Conservation (phyloP, 2,888 invertebrate species). For the Nephrotoma appendiculata region DNA sequence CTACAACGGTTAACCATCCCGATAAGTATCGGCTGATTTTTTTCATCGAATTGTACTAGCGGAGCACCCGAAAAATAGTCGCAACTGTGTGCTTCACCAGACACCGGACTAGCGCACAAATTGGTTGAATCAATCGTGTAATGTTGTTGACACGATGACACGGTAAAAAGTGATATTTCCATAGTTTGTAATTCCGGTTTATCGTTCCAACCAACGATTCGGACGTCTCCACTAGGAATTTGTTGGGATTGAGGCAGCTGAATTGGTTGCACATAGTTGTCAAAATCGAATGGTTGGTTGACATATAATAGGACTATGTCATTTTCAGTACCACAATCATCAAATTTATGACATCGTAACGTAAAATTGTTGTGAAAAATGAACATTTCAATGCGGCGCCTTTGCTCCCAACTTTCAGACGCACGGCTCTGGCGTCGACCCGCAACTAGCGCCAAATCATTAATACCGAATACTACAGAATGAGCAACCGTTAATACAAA, state of each 20-base stretch:
- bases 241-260: constrained; percentile 23
- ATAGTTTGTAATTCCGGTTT: background rate
- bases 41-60: constrained; percentile 19
- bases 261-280: constrained; percentile 24
- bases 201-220: constrained; percentile 34
- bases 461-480: constrained; percentile 20
- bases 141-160: background rate
- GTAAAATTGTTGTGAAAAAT: constrained; percentile 18
- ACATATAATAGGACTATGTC: constrained; percentile 39
- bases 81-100: constrained; percentile 33
- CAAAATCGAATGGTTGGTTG: constrained; percentile 20
- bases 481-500: constrained; percentile 33
- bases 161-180: background rate
- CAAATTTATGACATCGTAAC: no score
- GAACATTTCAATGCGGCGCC: background rate
- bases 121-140: constrained; percentile 22
- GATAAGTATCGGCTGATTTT: constrained; percentile 15
- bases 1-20: constrained; percentile 34
- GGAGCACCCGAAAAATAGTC: constrained; percentile 30
- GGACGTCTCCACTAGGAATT: constrained; percentile 19
- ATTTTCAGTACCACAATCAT: constrained; percentile 25
- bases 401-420: constrained; percentile 17
- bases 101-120: constrained; percentile 32
- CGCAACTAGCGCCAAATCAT: constrained; percentile 24
- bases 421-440: constrained; percentile 28